These are phyloP conservation scores for Ciconia nigra DNA, from an alignment of 2,797 vertebrate genomes.

Conservation along the genomic window DNA sequence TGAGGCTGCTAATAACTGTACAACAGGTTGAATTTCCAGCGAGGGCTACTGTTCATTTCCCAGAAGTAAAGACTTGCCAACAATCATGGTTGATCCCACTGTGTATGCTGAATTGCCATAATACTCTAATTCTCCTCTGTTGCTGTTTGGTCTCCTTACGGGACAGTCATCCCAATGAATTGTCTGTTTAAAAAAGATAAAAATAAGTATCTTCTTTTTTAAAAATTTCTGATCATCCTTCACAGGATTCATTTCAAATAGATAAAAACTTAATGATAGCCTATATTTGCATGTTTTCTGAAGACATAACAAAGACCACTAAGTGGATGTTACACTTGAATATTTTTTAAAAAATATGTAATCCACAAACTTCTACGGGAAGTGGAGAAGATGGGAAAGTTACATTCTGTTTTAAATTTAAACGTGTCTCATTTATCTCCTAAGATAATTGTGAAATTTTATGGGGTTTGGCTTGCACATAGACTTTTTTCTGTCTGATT, in stretches of 20 bases:
- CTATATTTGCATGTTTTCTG: not conserved
- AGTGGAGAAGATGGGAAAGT: not conserved
- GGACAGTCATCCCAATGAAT: not conserved
- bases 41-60: not conserved
- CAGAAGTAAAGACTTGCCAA: not conserved
- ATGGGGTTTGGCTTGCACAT: not conserved
- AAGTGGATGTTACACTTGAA: not conserved
- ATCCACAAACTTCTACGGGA: not conserved
- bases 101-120: not conserved
- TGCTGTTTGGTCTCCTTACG: not conserved
- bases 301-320: not conserved
- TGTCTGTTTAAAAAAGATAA: not conserved
- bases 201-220: not conserved
- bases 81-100: rapidly evolving
- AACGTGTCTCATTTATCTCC: not conserved
- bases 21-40: not conserved
- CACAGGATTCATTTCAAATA: not conserved
- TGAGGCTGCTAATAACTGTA: not conserved
- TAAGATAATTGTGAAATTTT: not conserved
- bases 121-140: not conserved
- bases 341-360: not conserved
- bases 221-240: not conserved
- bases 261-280: not conserved
- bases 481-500: not conserved
- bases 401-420: not conserved